Base-by-base conservation (phyloP, 2,888 invertebrate species). In the Cecidostiba fungosa region DNA sequence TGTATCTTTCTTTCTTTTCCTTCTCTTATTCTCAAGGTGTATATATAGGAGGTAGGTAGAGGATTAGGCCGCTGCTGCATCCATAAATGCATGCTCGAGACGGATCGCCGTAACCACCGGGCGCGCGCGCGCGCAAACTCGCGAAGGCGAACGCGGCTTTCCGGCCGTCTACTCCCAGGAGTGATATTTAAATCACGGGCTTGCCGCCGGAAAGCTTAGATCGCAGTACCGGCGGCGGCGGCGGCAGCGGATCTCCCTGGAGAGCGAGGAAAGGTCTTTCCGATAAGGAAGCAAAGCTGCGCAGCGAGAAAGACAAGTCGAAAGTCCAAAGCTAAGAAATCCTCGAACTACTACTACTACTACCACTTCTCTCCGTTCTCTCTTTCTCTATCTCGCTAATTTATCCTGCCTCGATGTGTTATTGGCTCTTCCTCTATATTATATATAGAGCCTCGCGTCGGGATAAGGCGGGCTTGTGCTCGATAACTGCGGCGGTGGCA, bases 121-220 rank as follows among this genome's bases (percentile, higher is more conserved):
- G 59, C 70, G 81, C 73, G 59, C 54, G 4, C 70, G 80, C 69
- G 82, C 66, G 66, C 50, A 50, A 50, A 50, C 50, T 50, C 50
- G 50, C 50, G 50, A 50, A 50, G 19, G 54, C 54, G 23, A 59
- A 59, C 73, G 50, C 70, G 32, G 47, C 72, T 80, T 59, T 72
- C 43, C 16, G 23, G 23, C 50, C 54, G 54, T 47, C 80, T 70
- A 84, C 86, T 85, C 85, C 85, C 84, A 77, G 81, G 87, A 87
- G 88, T 88, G 87, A 88, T 88, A 89, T 89, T 89, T 88, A 89
- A 89, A 89, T 89, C 88, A 89, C 82, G 77, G 87, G 85, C 85
- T 86, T 86, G 66, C 47, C 87, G 86, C 47, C 87, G 86, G 83
- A 82, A 86, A 86, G 83, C 85, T 79, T 77, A 87, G 87, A 88